Base-by-base conservation (phyloP, 2,113 vertebrate species). In the Clarias magur region DNA sequence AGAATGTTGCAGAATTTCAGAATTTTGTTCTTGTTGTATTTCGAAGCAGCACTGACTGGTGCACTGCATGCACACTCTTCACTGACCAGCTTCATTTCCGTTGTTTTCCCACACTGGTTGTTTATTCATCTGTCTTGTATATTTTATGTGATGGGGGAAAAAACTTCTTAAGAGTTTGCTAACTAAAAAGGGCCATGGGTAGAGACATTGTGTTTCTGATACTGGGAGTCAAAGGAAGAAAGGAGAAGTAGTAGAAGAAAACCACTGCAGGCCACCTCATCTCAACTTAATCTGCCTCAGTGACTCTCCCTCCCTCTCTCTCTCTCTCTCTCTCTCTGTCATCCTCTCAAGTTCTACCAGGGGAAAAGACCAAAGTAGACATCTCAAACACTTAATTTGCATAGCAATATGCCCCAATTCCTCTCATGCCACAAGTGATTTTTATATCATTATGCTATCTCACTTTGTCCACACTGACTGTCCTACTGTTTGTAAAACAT, bases 271-370 rank as follows among this genome's bases (percentile, higher is more conserved):
- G 27, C 57, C 42, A 34, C 42, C 27, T 78, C 81, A 88, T 90
- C 90, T 90, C 82, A 82, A 86, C 83, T 85, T 75, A 82, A 86
- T 86, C 90, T 90, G 84, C 84, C 27, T n/a, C 63, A 88, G 3
- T 16, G 4, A 2, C 27, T 19, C 16, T 19, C 30, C 30, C 30
- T 34, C 30, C 30, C 56, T 88, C 70, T 63, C 62, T 72, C 75
- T 86, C 73, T 59, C 76, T 57, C 54, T 63, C 86, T 86, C 88
- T 25, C 80, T 90, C 56, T 87, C 86, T 54, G 16, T 38, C 42
- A 27, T n/a, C 19, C 70, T 38, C 25, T 34, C 62, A 4, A 81
- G 1, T 78, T 67, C 34, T 0, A 53, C 86, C 34, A 25, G 72
- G 82, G 38, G 85, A 85, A 85, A 42, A 75, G 73, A 89, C 82